Base-by-base conservation (phyloP, 1,140 invertebrate species). In the Lucilia sericata region DNA sequence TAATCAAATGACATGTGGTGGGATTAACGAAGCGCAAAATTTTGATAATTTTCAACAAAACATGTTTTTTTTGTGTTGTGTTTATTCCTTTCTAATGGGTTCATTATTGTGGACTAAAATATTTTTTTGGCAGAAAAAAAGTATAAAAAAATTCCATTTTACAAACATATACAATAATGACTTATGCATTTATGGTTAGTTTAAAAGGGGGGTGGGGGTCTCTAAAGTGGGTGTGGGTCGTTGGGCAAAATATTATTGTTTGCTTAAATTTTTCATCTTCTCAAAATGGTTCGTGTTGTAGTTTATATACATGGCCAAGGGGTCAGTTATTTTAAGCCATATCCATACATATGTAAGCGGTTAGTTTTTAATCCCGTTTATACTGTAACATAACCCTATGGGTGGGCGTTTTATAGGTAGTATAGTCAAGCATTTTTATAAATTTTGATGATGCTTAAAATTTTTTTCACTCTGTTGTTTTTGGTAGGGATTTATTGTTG, bases 1-100 rank as follows among this genome's bases (percentile, higher is more conserved):
- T 80, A 80, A 80, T 49, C 76, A 49, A 80, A 80, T 80, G 76
- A 49, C 76, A 80, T 42, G 42, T 80, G 76, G 7, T 80, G 19
- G 76, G 76, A 80, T 80, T 80, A 80, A 80, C 76, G 76, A 80
- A 80, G 76, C 76, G 76, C 76, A 80, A 80, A 80, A 80, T 80
- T 49, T 51, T 51, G 65, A 70, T 70, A 70, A 21, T 70, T 70
- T 70, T 19, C 65, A 60, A 60, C 55, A 60, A 60, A 60, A 60
- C 25, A 60, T 17, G 55, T 17, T 7, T 17, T 60, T 17, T 13
- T 60, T 60, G 5, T 17, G 1, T 17, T 60, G n/a, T 60, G 55
- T 17, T 17, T 17, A 5, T n/a, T 60, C 14, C n/a, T 60, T n/a
- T 30, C 25, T 30, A 30, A 30, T 30, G 25, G 25, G 14, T 60